Evolutionary conservation across 2,797 vertebrate species (phyloP), one percentile per base, ranked within the genome.

Genomic region (Enteromius paludinosus): DNA sequence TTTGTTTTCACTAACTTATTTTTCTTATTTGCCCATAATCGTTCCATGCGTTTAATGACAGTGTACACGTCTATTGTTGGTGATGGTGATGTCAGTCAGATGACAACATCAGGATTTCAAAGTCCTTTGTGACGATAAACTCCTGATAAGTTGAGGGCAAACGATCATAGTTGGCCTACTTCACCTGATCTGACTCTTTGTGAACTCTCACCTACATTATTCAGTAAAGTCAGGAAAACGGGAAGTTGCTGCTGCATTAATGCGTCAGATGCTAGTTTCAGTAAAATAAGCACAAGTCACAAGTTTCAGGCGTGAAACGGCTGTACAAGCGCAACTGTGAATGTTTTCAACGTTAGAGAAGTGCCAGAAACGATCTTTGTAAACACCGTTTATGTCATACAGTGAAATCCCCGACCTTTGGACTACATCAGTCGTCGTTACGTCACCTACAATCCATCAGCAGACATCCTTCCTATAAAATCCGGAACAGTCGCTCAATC

Each of bases 201-300:
- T 82, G 72, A 82, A 41, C 80, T 68, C 68, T 75, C 33, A 82
- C 80, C 62, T 20, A 82, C 18, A 75, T 66, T 6, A 15, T 33
- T 25, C 10, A 1, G 25, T 62, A 9, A 73, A 43, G 68, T 72
- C 68, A 72, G 14, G 11, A 15, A 62, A 80, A 43, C 14, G 23
- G 80, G 33, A 82, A 75, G 62, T 59, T 56, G 18, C 10, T 56
- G 18, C 10, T 30, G 17, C 3, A 25, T 5, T 59, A 56, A 6
- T 30, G 23, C 43, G 25, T 43, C 71, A 45, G 28, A 49, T 18
- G 71, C 79, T 33, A 64, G 54, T 12, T 33, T 62, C 20, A n/a
- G 28, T 25, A 2, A 64, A 38, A 62, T 15, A n/a, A 8, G 1
- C 11, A 8, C 14, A 1, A 38, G 49, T 38, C 30, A 38, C 30